phyloP scores from a whole-genome alignment of 2,797 vertebrate genomes.

The Lacerta bilineata region DNA sequence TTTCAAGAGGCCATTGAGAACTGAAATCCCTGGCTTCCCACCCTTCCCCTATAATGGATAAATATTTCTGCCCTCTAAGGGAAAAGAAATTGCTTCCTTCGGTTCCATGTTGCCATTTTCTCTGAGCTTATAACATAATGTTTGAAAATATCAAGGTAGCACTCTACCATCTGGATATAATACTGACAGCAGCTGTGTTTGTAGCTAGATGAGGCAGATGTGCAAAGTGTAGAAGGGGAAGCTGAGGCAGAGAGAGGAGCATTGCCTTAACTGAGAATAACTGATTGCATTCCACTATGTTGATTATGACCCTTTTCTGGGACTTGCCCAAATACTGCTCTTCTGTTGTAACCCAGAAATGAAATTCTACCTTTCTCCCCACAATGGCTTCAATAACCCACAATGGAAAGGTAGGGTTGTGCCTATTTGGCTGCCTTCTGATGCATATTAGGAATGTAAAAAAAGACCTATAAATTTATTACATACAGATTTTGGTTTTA shows the following conservation, averaged over 20 bases:
- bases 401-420: background rate
- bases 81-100: background rate
- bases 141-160: background rate
- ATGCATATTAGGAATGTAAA: background rate
- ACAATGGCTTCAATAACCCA: background rate
- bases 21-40: background rate
- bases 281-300: background rate
- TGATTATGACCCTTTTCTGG: background rate
- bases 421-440: background rate
- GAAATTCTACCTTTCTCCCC: background rate
- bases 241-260: background rate
- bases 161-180: background rate
- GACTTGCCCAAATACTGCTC: background rate
- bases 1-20: slow-evolving; percentile 2
- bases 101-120: background rate
- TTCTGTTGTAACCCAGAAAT: background rate
- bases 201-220: background rate
- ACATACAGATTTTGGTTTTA: background rate
- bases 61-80: background rate
- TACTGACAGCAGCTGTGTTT: background rate
- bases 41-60: background rate
- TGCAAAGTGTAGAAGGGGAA: background rate
- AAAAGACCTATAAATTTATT: background rate
- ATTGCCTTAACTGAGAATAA: background rate
- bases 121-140: background rate